Conservation (phyloP, 1,140 invertebrate species). For the Trinorchestia longiramus region DNA sequence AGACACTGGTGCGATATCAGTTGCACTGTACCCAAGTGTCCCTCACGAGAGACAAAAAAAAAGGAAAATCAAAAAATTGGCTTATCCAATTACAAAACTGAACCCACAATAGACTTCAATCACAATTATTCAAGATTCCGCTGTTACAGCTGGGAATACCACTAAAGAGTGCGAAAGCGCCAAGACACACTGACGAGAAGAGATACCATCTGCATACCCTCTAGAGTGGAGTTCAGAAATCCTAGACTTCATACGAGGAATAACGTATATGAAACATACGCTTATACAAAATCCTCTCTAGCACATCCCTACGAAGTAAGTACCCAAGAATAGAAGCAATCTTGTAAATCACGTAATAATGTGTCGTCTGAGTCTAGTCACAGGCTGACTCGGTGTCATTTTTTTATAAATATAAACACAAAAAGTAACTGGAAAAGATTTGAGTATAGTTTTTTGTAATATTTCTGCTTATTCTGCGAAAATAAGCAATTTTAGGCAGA, state of each 20-base stretch:
- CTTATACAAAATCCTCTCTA: no score
- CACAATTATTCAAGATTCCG: background rate
- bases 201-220: no score
- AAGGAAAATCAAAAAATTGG: background rate
- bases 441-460: background rate
- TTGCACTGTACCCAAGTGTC: no score
- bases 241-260: no score
- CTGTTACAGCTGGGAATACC: background rate
- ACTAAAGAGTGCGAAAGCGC: background rate
- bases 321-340: background rate
- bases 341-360: no score
- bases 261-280: no score
- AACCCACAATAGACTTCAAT: background rate
- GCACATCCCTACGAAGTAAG: background rate
- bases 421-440: background rate
- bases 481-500: background rate
- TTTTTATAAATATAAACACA: background rate
- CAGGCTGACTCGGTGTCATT: background rate
- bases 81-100: background rate
- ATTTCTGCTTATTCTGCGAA: background rate
- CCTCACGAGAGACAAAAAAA: background rate
- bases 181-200: background rate
- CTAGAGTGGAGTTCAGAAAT: no score
- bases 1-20: no score
- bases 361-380: background rate